phyloP scores from a whole-genome alignment of 35 echinoderm and acorn worm species.

The Diadema setosum region DNA sequence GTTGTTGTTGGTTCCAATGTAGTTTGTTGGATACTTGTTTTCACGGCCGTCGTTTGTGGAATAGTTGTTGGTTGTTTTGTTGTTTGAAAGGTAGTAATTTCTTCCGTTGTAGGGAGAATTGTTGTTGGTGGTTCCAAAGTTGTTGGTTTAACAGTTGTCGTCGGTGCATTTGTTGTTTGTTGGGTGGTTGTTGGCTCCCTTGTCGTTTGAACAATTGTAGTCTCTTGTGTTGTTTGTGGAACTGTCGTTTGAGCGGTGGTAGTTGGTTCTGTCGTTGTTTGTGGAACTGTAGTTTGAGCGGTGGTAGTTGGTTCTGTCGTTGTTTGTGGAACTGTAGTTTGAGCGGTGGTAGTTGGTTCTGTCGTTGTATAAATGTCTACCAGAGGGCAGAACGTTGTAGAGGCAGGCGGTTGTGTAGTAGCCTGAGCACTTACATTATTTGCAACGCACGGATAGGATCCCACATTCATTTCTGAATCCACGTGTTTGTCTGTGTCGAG shows the following conservation, averaged over 20 bases:
- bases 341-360: not conserved
- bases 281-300: not conserved
- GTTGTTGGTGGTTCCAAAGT: not conserved
- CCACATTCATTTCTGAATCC: not conserved
- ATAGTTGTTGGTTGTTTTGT: not conserved
- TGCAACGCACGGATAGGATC: not conserved
- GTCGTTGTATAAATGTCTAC: not conserved
- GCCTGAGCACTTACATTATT: not conserved
- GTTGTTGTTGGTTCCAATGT: not conserved
- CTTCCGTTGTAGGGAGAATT: not conserved
- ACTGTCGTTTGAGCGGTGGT: not conserved
- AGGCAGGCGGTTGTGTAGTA: not conserved
- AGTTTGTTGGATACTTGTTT: not conserved
- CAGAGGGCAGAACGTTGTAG: not conserved
- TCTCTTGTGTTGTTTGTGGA: not conserved
- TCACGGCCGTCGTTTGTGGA: not conserved
- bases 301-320: not conserved
- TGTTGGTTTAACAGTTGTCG: not conserved
- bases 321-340: not conserved
- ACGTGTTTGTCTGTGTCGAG: not conserved
- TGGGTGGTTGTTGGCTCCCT: not conserved
- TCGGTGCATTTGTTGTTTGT: not conserved
- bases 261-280: not conserved
- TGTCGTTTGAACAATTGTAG: not conserved
- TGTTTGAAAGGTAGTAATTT: not conserved